A percentile compares a stretch with the other conserved stretches of the same genome.
Conservation (phyloP, 2,797 vertebrate genomes). For the Hipposideros larvatus region DNA sequence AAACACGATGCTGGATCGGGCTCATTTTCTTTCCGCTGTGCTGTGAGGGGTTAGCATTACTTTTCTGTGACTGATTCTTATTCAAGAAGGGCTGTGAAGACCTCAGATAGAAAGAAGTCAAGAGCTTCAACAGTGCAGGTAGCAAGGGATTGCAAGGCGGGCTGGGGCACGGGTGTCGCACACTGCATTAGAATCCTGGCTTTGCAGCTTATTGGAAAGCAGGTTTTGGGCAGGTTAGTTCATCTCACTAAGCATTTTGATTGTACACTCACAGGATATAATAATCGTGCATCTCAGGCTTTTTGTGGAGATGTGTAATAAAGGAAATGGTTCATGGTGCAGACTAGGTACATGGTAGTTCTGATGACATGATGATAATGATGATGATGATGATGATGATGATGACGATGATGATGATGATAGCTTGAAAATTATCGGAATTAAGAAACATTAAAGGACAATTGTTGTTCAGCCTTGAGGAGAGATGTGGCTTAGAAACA, state of each 20-base stretch:
- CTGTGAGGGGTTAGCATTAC: neutral
- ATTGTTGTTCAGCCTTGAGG: neutral
- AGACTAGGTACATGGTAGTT: neutral
- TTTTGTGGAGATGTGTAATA: neutral
- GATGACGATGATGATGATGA: neutral
- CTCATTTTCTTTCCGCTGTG: neutral
- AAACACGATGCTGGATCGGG: fast-evolving
- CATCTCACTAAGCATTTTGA: neutral
- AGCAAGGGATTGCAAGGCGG: neutral
- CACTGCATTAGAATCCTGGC: neutral
- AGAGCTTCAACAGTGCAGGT: neutral
- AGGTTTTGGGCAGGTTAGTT: neutral
- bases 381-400: neutral
- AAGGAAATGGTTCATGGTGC: neutral
- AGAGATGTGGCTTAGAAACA: neutral
- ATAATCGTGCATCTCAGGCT: neutral
- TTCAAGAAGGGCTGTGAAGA: neutral
- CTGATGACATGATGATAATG: neutral
- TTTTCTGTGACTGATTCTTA: neutral
- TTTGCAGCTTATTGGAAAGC: neutral
- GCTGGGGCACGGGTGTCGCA: neutral
- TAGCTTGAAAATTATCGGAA: neutral
- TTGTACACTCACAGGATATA: neutral
- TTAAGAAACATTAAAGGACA: neutral
- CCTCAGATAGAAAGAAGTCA: neutral